Evolutionary conservation across 1,140 invertebrate genomes (phyloP), one percentile per base, ranked within the genome.

Genomic region (Thrips palmi): DNA sequence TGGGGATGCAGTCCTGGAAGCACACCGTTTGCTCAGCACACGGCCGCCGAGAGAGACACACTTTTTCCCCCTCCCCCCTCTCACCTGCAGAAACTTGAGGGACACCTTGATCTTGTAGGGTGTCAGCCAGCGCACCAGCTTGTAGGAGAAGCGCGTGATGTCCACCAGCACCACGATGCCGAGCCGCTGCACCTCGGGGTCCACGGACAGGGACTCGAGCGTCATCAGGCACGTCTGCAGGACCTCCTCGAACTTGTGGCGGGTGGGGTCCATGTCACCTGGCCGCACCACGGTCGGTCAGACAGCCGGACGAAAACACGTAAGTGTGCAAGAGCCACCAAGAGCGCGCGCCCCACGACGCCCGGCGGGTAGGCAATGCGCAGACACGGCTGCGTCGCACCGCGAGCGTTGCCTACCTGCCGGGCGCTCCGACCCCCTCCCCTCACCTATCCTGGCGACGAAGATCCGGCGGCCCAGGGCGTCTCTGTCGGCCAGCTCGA

Each of bases 71-170:
- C 7, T 8, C n/a, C n/a, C 25, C 10, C 10, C n/a, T 27, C 25
- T n/a, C 43, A 47, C 46, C 33, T 47, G 44, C 2, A 47, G 18
- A 25, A 48, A 37, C 23, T 29, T 41, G 14, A 48, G 19, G 1
- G 45, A 28, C 7, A 32, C 38, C 17, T 34, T 32, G 4, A 48
- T 21, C 32, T 48, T 48, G 21, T 41, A 32, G 17, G 47, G 47
- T 15, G 47, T 48, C 5, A 40, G 39, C 47, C 47, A 48, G 21
- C 42, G 44, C 47, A 48, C 46, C 7, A 48, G 22, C 27, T 45
- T 48, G 5, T 46, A 17, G 4, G 42, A 39, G 24, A 48, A 46
- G 20, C 46, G 37, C 1, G 41, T 41, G 8, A 39, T 41, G 34
- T 48, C 47, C 15, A 46, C 10, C 3, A 48, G 38, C 14, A 48